phyloP scores from a whole-genome alignment of 1,140 invertebrate genomes.

The Procambarus clarkii region DNA sequence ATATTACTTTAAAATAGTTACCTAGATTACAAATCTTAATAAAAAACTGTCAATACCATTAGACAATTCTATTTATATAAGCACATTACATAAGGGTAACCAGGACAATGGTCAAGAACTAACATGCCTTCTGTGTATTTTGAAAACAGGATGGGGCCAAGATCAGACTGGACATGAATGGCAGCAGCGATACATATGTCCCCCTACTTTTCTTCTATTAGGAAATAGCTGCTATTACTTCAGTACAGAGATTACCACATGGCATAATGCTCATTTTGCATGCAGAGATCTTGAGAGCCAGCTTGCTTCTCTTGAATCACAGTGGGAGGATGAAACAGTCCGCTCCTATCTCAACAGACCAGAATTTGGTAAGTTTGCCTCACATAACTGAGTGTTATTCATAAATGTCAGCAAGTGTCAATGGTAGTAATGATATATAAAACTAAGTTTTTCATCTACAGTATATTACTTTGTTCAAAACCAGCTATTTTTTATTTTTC shows the following conservation, averaged over 20 bases:
- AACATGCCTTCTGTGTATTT: not conserved
- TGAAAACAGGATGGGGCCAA: not conserved
- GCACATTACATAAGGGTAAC: no score
- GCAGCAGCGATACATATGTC: constrained; percentile 80
- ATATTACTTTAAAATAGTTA: no score
- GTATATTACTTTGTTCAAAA: no score
- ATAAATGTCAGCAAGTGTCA: no score
- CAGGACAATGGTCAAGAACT: not conserved
- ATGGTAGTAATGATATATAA: no score
- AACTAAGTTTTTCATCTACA: no score
- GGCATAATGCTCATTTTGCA: constrained; percentile 84
- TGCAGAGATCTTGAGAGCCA: constrained; percentile 82
- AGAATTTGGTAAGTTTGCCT: constrained; percentile 79
- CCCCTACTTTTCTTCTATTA: constrained; percentile 82
- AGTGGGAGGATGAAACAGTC: constrained; percentile 83
- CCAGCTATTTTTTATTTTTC: no score
- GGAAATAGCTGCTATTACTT: constrained; percentile 86
- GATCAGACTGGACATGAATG: not conserved
- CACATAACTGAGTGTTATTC: not conserved
- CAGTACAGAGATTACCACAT: constrained; percentile 82
- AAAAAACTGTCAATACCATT: no score
- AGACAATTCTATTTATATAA: no score
- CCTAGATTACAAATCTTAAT: no score
- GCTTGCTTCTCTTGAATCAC: constrained; percentile 82
- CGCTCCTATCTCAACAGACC: constrained; percentile 82